Evolutionary conservation across 2,113 vertebrate species (phyloP).

Genomic region (Tringa solitaria): DNA sequence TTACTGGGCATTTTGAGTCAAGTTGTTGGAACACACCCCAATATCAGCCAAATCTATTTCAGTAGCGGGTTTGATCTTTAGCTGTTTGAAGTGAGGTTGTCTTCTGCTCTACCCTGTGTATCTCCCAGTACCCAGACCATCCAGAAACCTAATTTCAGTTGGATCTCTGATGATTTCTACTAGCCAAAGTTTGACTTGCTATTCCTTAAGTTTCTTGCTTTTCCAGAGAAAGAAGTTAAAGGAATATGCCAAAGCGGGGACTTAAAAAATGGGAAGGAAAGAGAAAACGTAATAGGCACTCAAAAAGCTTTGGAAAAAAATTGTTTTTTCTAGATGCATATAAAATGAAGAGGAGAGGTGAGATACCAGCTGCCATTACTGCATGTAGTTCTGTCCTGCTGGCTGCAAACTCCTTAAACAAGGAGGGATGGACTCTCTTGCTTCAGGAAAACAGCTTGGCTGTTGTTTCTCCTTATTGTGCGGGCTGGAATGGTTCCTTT

Average conservation of each 20-base stretch:
- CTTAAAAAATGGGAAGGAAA: background rate
- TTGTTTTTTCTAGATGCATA: background rate
- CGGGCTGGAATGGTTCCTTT: background rate
- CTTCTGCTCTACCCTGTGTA: too few species aligned
- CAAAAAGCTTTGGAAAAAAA: background rate
- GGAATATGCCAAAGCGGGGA: background rate
- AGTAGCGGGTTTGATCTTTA: background rate
- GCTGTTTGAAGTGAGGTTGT: background rate
- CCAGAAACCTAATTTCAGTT: background rate
- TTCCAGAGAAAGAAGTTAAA: background rate
- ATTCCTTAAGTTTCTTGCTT: rapidly evolving
- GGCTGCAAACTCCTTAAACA: background rate
- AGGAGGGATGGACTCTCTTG: background rate
- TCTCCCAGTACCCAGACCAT: background rate
- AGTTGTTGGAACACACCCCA: background rate
- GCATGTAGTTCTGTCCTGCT: background rate
- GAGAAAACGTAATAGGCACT: background rate
- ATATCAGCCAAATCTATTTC: background rate
- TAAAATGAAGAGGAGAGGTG: background rate
- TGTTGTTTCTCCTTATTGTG: background rate
- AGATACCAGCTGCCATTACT: background rate
- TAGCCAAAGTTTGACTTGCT: background rate
- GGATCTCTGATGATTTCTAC: background rate
- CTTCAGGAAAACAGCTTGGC: background rate
- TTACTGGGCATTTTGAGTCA: background rate